Conservation (phyloP, 64 coral and sea anemone species). For the Astreopora myriophthalma region DNA sequence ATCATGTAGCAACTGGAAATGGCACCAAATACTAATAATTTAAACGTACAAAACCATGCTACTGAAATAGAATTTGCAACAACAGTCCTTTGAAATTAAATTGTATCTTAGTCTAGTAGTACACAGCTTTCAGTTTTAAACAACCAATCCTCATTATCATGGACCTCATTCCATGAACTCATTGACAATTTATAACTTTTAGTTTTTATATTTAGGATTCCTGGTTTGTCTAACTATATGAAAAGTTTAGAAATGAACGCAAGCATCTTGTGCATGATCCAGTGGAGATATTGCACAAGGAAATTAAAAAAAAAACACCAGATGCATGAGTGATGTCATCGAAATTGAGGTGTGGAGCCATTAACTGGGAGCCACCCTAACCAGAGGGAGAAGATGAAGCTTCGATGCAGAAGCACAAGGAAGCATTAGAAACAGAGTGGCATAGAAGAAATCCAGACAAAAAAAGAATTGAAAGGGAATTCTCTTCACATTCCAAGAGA, state of each 20-base stretch:
- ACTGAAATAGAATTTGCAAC: neutral
- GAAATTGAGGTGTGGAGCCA: no score
- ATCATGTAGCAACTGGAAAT: neutral
- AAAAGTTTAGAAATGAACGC: neutral
- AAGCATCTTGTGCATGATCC: neutral
- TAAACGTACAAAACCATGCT: neutral
- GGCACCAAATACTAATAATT: neutral
- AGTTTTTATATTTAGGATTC: neutral
- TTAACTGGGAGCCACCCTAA: no score
- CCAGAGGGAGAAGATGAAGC: no score
- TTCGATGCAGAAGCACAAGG: no score
- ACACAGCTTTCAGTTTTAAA: neutral
- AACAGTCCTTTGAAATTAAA: no score
- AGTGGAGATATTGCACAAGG: no score
- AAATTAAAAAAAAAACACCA: no score
- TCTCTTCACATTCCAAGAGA: neutral
- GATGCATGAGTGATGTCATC: no score
- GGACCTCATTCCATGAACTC: neutral
- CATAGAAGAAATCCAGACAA: no score
- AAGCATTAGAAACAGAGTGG: no score
- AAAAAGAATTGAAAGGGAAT: no score
- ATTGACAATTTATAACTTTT: neutral
- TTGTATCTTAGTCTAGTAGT: neutral
- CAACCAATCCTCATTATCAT: neutral
- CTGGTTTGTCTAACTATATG: slow-evolving; percentile 4